A percentile compares a stretch with the other conserved stretches of the same genome.
Evolutionary conservation across 2,888 invertebrate species (phyloP).

Genomic region (Melinaea marsaeus): DNA sequence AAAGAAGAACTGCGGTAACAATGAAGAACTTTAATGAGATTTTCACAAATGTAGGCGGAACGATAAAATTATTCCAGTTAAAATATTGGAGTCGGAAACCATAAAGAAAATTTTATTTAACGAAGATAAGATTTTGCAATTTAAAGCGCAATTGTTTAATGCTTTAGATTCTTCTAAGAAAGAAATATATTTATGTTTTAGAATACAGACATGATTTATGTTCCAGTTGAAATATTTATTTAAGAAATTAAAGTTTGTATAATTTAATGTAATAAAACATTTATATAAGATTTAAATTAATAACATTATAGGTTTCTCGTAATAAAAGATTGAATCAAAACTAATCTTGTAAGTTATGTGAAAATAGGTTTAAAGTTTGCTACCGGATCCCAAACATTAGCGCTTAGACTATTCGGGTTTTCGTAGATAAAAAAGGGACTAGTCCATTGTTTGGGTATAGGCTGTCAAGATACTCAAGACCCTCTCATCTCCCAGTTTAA

Average conservation of each 20-base stretch:
- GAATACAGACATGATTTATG: conserved; percentile 17
- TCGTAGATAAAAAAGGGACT: conserved; percentile 16
- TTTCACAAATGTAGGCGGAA: conserved; percentile 51
- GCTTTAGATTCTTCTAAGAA: conserved; percentile 37
- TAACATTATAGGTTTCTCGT: too few relatives aligned
- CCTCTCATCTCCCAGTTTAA: conserved; percentile 52
- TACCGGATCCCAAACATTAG: not conserved
- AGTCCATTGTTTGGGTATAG: conserved; percentile 16
- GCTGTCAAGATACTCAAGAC: conserved; percentile 43
- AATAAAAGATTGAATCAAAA: too few relatives aligned
- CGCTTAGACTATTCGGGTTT: conserved; percentile 8
- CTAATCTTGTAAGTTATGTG: too few relatives aligned
- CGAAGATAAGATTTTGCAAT: conserved; percentile 55
- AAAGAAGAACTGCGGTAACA: conserved; percentile 23
- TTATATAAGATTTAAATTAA: too few relatives aligned
- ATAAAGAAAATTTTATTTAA: conserved; percentile 69
- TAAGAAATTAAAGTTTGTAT: too few relatives aligned
- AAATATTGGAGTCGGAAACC: conserved; percentile 69
- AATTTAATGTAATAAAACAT: too few relatives aligned
- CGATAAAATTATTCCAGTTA: conserved; percentile 61
- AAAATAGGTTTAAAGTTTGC: too few relatives aligned
- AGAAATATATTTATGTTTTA: conserved; percentile 20
- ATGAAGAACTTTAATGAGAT: conserved; percentile 50
- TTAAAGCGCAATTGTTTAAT: conserved; percentile 50
- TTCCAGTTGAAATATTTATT: not conserved